phyloP scores from a whole-genome alignment of 2,888 invertebrate species.

The Sacculina carcini region DNA sequence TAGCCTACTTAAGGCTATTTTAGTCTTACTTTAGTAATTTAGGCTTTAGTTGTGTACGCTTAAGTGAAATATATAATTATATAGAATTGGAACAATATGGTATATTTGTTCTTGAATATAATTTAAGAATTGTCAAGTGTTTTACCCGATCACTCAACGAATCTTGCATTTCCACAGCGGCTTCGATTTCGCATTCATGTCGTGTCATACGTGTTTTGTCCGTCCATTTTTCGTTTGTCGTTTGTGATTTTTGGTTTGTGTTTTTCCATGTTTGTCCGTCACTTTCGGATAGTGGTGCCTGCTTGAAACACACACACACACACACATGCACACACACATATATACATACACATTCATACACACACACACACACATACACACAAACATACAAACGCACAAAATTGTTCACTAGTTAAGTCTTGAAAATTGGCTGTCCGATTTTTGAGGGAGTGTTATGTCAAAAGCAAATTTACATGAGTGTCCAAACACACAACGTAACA shows the following conservation, averaged over 20 bases:
- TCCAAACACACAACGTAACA: too few relatives aligned
- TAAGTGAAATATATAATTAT: too few relatives aligned
- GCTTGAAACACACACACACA: neutral
- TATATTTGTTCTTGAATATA: too few relatives aligned
- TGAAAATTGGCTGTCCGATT: neutral
- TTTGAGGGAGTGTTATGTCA: neutral
- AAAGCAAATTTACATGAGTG: neutral
- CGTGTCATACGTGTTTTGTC: neutral
- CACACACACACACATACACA: neutral
- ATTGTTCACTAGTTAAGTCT: neutral
- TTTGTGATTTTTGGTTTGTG: slow-evolving; percentile 5
- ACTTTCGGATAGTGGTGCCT: neutral
- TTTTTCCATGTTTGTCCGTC: neutral
- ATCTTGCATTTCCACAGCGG: too few relatives aligned
- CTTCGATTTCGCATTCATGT: too few relatives aligned
- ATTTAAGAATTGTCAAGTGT: too few relatives aligned
- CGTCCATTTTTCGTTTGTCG: neutral
- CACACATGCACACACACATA: slow-evolving; percentile 3
- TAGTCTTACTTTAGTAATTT: too few relatives aligned
- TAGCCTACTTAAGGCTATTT: too few relatives aligned
- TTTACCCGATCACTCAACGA: too few relatives aligned
- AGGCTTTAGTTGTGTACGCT: too few relatives aligned
- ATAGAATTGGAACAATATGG: too few relatives aligned
- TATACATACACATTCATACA: slow-evolving; percentile 4
- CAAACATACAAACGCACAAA: neutral